Conservation (phyloP, 1,140 invertebrate species). For the Hydropsyche tenuis region DNA sequence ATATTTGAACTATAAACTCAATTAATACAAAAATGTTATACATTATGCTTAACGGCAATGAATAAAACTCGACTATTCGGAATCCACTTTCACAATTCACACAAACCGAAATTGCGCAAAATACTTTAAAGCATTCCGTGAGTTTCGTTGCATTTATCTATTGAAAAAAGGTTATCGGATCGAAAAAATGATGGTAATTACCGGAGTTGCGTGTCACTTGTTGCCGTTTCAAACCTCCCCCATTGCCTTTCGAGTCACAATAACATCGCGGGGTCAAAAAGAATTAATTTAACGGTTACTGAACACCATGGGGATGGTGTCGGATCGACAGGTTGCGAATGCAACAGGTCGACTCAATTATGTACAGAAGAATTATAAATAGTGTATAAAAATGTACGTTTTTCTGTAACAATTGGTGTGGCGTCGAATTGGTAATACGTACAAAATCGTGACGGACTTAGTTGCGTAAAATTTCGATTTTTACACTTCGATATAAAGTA, state of each 20-base stretch:
- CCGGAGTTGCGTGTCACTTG: neutral
- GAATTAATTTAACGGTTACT: slow-evolving; percentile 37
- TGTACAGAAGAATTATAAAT: neutral
- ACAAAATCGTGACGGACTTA: neutral
- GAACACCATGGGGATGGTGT: slow-evolving; percentile 16
- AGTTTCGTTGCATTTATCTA: too few relatives aligned
- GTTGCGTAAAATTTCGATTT: slow-evolving; percentile 18
- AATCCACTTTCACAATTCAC: too few relatives aligned
- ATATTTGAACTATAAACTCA: neutral
- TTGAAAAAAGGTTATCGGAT: too few relatives aligned
- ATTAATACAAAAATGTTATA: neutral
- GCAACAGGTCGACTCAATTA: slow-evolving; percentile 30
- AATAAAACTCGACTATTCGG: too few relatives aligned
- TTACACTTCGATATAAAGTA: slow-evolving; percentile 18
- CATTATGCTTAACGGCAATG: too few relatives aligned
- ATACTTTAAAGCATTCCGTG: too few relatives aligned
- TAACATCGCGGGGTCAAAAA: slow-evolving; percentile 22
- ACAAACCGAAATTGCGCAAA: too few relatives aligned
- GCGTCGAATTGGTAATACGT: neutral
- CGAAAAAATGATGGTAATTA: neutral
- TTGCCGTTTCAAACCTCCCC: neutral
- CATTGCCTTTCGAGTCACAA: too few relatives aligned
- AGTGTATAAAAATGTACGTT: neutral
- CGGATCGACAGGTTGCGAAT: slow-evolving; percentile 20
- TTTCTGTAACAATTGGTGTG: neutral